A percentile compares a stretch with the other conserved stretches of the same genome.
These are phyloP conservation scores for Goniozus legneri DNA, from an alignment of 1,140 invertebrate genomes.

Conservation along the genomic window DNA sequence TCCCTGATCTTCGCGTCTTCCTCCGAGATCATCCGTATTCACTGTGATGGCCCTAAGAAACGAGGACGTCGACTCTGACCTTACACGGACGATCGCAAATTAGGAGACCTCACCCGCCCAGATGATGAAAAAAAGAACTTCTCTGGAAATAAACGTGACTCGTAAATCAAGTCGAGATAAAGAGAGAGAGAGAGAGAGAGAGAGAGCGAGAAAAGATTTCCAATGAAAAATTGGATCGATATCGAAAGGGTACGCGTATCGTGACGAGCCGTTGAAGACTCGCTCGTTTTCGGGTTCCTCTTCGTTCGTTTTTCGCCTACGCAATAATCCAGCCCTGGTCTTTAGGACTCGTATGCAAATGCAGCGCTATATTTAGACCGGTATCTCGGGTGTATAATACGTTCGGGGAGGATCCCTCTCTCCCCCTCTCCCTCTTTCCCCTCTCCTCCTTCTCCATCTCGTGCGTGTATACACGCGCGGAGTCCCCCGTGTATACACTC, in stretches of 20 bases:
- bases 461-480: conserved; percentile 19
- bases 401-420: conserved; percentile 32
- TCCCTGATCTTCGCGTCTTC: conserved; percentile 15
- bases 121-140: too few relatives aligned
- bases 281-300: neutral
- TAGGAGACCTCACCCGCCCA: conserved; percentile 3
- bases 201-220: neutral
- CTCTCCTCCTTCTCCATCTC: too few relatives aligned
- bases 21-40: conserved; percentile 22
- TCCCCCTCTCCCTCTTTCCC: too few relatives aligned
- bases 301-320: conserved; percentile 35
- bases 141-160: too few relatives aligned
- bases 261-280: conserved; percentile 8
- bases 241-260: too few relatives aligned
- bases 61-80: conserved; percentile 12
- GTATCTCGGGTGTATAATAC: conserved; percentile 46
- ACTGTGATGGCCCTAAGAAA: conserved; percentile 11
- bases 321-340: conserved; percentile 50
- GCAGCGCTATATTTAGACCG: conserved; percentile 51
- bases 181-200: neutral
- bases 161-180: too few relatives aligned
- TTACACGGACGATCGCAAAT: conserved; percentile 12
- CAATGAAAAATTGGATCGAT: too few relatives aligned
- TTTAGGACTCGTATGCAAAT: conserved; percentile 52
- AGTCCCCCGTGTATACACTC: conserved; percentile 2